These are phyloP conservation scores for Plecturocebus donacophilus DNA, from an alignment of 2,113 vertebrate species.

Conservation along the genomic window DNA sequence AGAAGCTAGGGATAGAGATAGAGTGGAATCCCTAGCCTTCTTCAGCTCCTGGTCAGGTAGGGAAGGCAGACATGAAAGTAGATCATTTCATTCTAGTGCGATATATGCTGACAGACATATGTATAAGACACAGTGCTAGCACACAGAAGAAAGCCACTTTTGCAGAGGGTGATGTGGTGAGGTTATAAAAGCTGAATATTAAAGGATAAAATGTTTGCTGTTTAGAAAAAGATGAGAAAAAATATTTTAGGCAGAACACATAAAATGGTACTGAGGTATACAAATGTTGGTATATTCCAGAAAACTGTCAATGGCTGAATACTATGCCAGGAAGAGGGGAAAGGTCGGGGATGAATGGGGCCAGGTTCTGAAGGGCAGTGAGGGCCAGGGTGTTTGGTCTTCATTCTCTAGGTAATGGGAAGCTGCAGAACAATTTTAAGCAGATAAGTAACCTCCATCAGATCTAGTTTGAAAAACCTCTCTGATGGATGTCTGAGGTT, in stretches of 20 bases:
- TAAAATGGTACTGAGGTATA: not conserved
- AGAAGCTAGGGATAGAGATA: not conserved
- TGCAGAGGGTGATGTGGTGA: not conserved
- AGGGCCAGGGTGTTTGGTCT: not conserved
- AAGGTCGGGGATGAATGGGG: not conserved
- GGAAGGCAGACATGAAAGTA: not conserved
- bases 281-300: not conserved
- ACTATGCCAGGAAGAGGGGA: not conserved
- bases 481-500: not conserved
- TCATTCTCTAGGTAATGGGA: not conserved
- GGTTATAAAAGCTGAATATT: not conserved
- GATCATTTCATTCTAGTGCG: not conserved
- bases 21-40: not conserved
- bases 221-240: not conserved
- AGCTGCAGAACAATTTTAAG: not conserved
- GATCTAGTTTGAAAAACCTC: not conserved
- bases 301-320: not conserved
- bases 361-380: not conserved
- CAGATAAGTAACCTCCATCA: not conserved
- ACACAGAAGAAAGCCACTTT: not conserved
- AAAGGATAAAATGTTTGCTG: not conserved
- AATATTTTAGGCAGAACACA: not conserved
- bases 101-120: not conserved
- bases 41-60: not conserved
- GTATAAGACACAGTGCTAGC: not conserved